Percentiles rank a stretch among this genome's conserved stretches.
These are phyloP conservation scores for Archocentrus centrarchus DNA, from an alignment of 2,113 vertebrate genomes.

Conservation along the genomic window DNA sequence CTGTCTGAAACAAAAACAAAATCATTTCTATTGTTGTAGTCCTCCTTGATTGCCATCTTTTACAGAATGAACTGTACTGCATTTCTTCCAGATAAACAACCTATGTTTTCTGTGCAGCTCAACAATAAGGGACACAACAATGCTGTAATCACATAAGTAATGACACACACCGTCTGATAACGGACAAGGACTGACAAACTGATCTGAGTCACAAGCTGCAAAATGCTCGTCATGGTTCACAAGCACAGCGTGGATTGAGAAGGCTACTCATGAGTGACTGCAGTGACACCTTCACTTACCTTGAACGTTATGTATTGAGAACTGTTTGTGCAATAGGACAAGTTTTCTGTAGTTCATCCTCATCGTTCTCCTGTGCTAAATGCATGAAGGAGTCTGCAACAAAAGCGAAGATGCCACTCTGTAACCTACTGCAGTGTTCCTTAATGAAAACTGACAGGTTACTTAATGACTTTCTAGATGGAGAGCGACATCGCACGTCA, in stretches of 20 bases:
- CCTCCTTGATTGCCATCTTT: not conserved
- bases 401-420: not conserved
- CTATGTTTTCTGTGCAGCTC: constrained; percentile 13
- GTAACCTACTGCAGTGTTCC: not conserved
- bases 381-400: not conserved
- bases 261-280: constrained; percentile 9
- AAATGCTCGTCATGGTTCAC: constrained; percentile 55
- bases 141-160: constrained; percentile 4
- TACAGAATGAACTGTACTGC: not conserved
- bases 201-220: constrained; percentile 59
- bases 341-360: not conserved
- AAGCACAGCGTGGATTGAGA: constrained; percentile 30
- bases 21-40: not conserved
- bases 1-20: not conserved
- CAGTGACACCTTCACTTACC: constrained; percentile 1
- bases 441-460: constrained; percentile 51
- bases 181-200: constrained; percentile 14
- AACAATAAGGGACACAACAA: not conserved
- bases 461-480: constrained; percentile 44
- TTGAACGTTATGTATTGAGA: not conserved
- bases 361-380: not conserved
- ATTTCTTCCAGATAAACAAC: constrained; percentile 7
- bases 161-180: constrained; percentile 26
- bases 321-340: not conserved
- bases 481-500: constrained; percentile 31